These are phyloP conservation scores for Drosophila santomea DNA, from an alignment of 1,140 invertebrate genomes.

Conservation along the genomic window DNA sequence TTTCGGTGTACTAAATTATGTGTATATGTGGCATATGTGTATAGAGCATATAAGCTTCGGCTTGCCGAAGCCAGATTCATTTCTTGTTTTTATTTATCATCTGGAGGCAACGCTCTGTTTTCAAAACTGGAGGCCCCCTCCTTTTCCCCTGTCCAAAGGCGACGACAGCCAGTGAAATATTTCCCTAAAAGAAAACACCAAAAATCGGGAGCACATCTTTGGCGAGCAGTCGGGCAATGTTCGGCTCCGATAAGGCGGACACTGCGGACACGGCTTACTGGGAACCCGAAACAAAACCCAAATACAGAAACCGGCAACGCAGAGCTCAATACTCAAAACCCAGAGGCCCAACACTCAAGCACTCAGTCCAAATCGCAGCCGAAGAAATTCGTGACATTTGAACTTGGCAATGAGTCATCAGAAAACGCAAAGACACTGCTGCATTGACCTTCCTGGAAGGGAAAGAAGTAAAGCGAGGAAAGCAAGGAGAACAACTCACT, in stretches of 20 bases:
- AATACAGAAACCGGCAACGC: slow-evolving; percentile 19
- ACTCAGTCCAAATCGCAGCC: slow-evolving; percentile 7
- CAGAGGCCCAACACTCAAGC: slow-evolving; percentile 23
- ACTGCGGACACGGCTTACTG: slow-evolving; percentile 22
- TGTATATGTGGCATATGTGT: too few relatives aligned
- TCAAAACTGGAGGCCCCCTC: slow-evolving; percentile 2
- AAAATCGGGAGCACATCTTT: slow-evolving; percentile 46
- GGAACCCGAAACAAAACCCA: slow-evolving; percentile 1
- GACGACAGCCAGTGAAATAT: slow-evolving; percentile 41
- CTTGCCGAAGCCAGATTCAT: too few relatives aligned
- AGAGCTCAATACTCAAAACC: slow-evolving; percentile 19
- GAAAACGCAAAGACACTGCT: slow-evolving; percentile 13
- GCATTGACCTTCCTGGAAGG: slow-evolving; percentile 51
- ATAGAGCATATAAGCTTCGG: too few relatives aligned
- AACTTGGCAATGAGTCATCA: slow-evolving; percentile 72
- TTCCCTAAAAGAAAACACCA: slow-evolving; percentile 31
- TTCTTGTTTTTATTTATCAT: slow-evolving; percentile 21
- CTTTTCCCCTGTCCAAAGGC: slow-evolving; percentile 5
- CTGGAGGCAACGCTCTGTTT: slow-evolving; percentile 18
- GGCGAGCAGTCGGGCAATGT: slow-evolving; percentile 36
- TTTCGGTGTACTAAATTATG: too few relatives aligned
- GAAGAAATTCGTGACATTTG: slow-evolving; percentile 54
- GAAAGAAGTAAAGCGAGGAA: slow-evolving; percentile 25
- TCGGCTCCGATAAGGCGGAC: slow-evolving; percentile 26
- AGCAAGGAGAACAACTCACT: slow-evolving; percentile 9